Evolutionary conservation across 2,888 invertebrate genomes (phyloP).

Genomic region (Strigamia crassipes): DNA sequence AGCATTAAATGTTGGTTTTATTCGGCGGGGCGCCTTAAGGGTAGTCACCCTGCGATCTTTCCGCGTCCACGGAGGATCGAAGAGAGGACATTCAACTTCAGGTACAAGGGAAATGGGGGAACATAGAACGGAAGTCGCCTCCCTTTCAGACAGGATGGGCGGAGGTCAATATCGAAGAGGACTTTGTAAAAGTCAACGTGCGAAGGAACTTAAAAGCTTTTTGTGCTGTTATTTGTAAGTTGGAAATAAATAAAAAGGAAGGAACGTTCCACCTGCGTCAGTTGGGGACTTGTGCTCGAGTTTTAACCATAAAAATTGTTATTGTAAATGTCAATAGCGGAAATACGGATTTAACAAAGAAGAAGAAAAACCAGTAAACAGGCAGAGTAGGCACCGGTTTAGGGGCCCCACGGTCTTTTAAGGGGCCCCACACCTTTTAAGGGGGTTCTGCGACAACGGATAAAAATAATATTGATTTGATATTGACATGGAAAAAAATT

Average conservation of each 20-base stretch:
- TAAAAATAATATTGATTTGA: no score
- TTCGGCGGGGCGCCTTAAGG: neutral
- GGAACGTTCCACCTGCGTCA: conserved; percentile 18
- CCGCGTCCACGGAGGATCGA: conserved; percentile 1
- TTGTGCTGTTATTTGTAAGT: conserved; percentile 18
- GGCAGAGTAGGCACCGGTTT: no score
- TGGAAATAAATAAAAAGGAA: conserved; percentile 23
- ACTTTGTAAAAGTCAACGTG: conserved; percentile 39
- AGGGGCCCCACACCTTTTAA: no score
- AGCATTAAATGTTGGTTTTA: neutral
- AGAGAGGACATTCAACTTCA: conserved; percentile 37
- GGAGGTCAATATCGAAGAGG: conserved; percentile 36
- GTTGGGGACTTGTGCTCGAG: neutral
- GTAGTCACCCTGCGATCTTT: conserved; percentile 2
- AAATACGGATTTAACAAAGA: no score
- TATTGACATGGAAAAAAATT: no score
- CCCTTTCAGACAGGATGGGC: conserved; percentile 42
- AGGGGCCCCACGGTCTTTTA: no score
- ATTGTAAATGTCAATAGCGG: conserved; percentile 1
- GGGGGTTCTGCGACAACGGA: no score
- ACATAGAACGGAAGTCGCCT: conserved; percentile 34
- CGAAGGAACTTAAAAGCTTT: conserved; percentile 32
- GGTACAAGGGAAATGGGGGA: conserved; percentile 31
- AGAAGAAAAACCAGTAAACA: no score
- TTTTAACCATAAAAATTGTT: neutral